Base-by-base conservation (phyloP, 2,113 vertebrate genomes). In the Nansenia antarctica region DNA sequence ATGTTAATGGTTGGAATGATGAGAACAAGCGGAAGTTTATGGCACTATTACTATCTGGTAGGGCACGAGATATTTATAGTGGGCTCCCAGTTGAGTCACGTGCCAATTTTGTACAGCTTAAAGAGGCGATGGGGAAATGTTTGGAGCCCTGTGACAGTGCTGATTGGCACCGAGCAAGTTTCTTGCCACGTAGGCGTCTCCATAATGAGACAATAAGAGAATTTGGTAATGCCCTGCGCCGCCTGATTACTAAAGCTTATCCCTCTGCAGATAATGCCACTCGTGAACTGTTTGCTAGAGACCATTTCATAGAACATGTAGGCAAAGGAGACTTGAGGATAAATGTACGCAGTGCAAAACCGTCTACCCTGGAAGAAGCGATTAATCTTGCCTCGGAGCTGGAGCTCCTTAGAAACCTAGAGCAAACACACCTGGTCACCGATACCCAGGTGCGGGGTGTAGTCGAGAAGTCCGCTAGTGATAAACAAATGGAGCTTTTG, bases 11-110 rank as follows among this genome's bases (percentile, higher is more conserved):
- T n/a, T 67, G 52, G 65, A 34, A 27, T 57, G 31, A 57, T 15
- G 2, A 30, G 6, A 27, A 57, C 20, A 52, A 65, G 4, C 31
- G 59, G 7, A 73, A 59, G 11, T 68, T 67, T 53, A 78, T 78
- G 75, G 47, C 22, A 11, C 60, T 77, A 1, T 32, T 73, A 24
- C 30, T 78, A 15, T 57, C 63, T 4, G 63, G 57, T 3, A 55
- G 34, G 32, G 74, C 74, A 11, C 5, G 55, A 12, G 69, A 77
- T 15, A 60, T 72, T 11, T 77, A 67, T 55, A 31, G 68, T 70
- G 73, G 73, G 4, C 22, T 76, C 26, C 1, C 67, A 0, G 32
- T 5, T 18, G 52, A 57, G 2, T 54, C 62, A 18, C 62, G 37
- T 20, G 3, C 8, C 3, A 72, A 63, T n/a, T 77, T 59, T 58